Conservation (phyloP, 2,797 vertebrate genomes). For the Odontamblyopus rebecca region DNA sequence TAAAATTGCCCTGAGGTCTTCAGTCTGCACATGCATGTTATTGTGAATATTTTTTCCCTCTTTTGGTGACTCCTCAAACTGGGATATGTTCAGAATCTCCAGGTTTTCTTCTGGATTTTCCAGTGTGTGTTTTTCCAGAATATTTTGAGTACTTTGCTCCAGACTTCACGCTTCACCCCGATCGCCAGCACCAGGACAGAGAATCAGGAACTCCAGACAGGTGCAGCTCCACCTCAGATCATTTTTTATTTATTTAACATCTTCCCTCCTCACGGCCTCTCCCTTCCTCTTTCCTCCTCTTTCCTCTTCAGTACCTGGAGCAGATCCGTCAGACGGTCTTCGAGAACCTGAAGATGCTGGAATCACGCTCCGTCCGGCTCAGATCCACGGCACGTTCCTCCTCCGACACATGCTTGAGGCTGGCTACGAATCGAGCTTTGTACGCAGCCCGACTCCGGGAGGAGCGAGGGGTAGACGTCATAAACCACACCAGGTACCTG, state of each 20-base stretch:
- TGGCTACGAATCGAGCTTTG: slow-evolving; percentile 95
- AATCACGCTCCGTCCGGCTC: slow-evolving; percentile 97
- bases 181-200: slow-evolving; percentile 98
- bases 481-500: no score
- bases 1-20: no score
- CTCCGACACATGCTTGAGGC: slow-evolving; percentile 91
- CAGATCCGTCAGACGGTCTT: slow-evolving; percentile 98
- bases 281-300: no score
- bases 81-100: no score
- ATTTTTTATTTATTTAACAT: no score
- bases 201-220: slow-evolving; percentile 98
- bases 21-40: no score
- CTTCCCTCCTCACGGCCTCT: no score
- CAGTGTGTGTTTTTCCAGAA: slow-evolving; percentile 70
- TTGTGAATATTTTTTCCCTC: no score
- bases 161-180: slow-evolving; percentile 96
- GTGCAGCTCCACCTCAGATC: slow-evolving; percentile 61
- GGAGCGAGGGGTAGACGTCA: slow-evolving; percentile 90
- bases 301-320: slow-evolving; percentile 97
- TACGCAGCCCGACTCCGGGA: slow-evolving; percentile 90
- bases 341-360: slow-evolving; percentile 98
- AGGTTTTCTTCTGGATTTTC: no score
- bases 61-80: no score
- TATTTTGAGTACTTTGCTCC: slow-evolving; percentile 99
- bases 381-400: slow-evolving; percentile 98